Conservation (phyloP, 2,888 invertebrate genomes). For the Tridacna gigas region DNA sequence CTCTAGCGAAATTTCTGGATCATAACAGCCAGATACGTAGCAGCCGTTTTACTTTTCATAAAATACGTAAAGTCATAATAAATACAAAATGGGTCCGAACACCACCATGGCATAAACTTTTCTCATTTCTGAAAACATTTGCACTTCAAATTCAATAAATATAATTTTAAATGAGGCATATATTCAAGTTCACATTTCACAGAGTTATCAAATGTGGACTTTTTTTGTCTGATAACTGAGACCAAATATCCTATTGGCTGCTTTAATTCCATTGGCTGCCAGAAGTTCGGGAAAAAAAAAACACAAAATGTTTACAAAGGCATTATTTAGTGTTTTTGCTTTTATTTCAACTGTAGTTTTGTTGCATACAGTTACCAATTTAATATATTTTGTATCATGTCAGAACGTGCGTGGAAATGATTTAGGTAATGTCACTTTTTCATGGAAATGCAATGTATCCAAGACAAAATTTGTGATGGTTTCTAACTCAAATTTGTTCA, state of each 20-base stretch:
- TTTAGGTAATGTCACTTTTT: not conserved
- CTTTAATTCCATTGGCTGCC: not conserved
- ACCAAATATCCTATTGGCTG: too few relatives aligned
- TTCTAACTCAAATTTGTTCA: not conserved
- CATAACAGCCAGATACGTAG: not conserved
- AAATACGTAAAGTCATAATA: not conserved
- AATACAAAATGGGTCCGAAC: not conserved
- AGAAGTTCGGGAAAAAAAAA: not conserved
- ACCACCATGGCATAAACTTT: too few relatives aligned
- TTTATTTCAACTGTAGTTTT: not conserved
- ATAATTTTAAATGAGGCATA: too few relatives aligned
- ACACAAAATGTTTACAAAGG: slow-evolving; percentile 7
- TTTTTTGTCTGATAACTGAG: too few relatives aligned
- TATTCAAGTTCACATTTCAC: too few relatives aligned
- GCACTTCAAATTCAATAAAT: too few relatives aligned
- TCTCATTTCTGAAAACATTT: too few relatives aligned
- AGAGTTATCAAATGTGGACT: too few relatives aligned
- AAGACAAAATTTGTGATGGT: not conserved
- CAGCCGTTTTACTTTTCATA: not conserved
- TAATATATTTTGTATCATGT: slow-evolving; percentile 17
- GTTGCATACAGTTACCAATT: not conserved
- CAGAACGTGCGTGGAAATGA: slow-evolving; percentile 19
- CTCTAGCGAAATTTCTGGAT: slow-evolving; percentile 1
- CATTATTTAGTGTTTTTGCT: not conserved
- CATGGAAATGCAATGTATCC: not conserved